These are phyloP conservation scores for Crotalus viridis DNA, from an alignment of 2,113 vertebrate genomes.

Conservation along the genomic window DNA sequence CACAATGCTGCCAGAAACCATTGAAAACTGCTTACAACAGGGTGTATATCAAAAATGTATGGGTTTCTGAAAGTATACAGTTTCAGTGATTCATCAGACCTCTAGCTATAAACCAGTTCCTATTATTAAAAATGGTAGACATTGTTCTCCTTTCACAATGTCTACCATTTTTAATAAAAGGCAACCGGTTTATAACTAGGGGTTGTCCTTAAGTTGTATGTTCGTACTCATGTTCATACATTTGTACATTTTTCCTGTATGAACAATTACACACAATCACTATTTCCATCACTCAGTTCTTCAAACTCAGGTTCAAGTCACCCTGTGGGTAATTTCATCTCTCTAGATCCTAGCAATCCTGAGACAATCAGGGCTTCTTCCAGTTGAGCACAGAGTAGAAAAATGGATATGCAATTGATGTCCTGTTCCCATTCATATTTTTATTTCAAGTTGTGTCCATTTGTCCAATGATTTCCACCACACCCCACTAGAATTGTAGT, in stretches of 20 bases:
- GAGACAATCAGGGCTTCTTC: neutral
- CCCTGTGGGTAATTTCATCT: neutral
- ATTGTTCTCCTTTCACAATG: neutral
- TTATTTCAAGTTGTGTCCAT: neutral
- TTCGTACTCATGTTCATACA: neutral
- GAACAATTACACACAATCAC: neutral
- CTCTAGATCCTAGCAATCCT: neutral
- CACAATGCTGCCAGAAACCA: neutral
- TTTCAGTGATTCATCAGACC: neutral
- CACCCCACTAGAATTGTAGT: neutral
- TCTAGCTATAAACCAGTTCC: no score
- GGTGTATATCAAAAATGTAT: neutral
- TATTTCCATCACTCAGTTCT: neutral
- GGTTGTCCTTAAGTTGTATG: neutral
- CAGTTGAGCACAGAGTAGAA: neutral
- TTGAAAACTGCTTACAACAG: neutral
- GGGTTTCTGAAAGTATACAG: neutral
- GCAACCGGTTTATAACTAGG: neutral
- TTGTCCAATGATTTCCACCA: neutral
- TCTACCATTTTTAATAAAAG: neutral
- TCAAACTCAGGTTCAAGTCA: neutral
- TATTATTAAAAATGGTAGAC: no score
- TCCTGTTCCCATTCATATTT: neutral
- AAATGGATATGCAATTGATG: neutral
- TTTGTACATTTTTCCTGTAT: neutral